phyloP scores from a whole-genome alignment of 2,888 invertebrate species.

The Tryphoninae sp. region DNA sequence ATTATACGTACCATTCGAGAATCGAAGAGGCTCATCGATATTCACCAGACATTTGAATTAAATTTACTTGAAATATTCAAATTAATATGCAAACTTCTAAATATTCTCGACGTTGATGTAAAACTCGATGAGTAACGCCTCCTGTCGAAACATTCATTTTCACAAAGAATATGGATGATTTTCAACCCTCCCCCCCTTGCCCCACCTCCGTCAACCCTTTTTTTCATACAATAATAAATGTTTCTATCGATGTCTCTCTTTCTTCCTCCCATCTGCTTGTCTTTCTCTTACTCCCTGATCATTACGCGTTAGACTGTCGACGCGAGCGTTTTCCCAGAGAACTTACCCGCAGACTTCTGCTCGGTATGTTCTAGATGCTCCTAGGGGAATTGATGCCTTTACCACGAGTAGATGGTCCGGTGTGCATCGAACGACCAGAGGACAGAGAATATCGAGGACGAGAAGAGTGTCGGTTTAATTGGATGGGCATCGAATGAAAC shows the following conservation, averaged over 20 bases:
- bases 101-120: constrained; percentile 31
- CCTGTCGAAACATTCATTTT: constrained; percentile 42
- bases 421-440: constrained; percentile 13
- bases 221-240: constrained; percentile 16
- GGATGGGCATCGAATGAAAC: constrained; percentile 63
- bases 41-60: constrained; percentile 28
- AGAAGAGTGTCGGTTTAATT: constrained; percentile 65
- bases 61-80: constrained; percentile 54
- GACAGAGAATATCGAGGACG: constrained; percentile 39
- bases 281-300: constrained; percentile 18
- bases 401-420: constrained; percentile 15
- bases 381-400: constrained; percentile 2
- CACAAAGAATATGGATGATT: constrained; percentile 43
- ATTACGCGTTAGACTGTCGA: constrained; percentile 31
- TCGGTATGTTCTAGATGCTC: constrained; percentile 47
- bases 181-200: not conserved
- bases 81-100: constrained; percentile 54
- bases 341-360: constrained; percentile 33
- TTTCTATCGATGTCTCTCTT: too few relatives aligned
- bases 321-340: constrained; percentile 17
- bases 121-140: not conserved
- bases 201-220: not conserved
- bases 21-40: constrained; percentile 41
- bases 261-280: not conserved
- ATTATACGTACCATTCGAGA: not conserved